Percentiles rank a stretch among this genome's conserved stretches.
phyloP scores from a whole-genome alignment of 1,140 invertebrate genomes.

The Diploscapter pachys region DNA sequence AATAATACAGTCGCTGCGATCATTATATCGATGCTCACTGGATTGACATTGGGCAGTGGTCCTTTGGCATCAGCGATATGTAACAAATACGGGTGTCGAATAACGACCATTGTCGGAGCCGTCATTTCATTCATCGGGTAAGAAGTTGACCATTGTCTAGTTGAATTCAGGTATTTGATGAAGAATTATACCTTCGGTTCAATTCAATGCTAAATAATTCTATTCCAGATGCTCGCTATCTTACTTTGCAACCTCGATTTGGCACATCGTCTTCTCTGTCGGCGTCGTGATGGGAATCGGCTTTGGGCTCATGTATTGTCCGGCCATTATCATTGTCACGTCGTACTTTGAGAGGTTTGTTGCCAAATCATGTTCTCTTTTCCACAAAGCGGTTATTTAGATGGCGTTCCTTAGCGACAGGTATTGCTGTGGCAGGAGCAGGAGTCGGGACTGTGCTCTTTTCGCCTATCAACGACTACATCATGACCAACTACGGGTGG shows the following conservation, averaged over 20 bases:
- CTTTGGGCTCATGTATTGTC: constrained; percentile 83
- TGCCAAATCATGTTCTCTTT: constrained; percentile 1
- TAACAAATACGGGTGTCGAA: constrained; percentile 84
- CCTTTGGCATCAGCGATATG: constrained; percentile 86
- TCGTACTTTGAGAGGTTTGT: constrained; percentile 81
- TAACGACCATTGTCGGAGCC: constrained; percentile 80
- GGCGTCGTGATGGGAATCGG: constrained; percentile 75
- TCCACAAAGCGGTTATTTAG: constrained; percentile 19
- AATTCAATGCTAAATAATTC: background rate
- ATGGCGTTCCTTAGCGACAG: constrained; percentile 80
- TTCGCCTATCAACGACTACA: constrained; percentile 61
- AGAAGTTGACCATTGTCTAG: constrained; percentile 1
- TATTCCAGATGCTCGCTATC: constrained; percentile 61
- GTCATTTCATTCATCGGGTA: constrained; percentile 72
- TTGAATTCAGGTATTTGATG: background rate
- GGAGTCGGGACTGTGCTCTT: constrained; percentile 79
- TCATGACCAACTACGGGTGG: constrained; percentile 64
- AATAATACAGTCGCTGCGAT: constrained; percentile 76
- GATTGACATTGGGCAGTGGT: constrained; percentile 75
- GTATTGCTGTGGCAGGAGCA: constrained; percentile 84
- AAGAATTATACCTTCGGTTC: background rate
- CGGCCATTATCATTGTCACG: constrained; percentile 81
- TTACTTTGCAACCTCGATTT: constrained; percentile 58
- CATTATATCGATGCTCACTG: constrained; percentile 74
- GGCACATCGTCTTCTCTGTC: constrained; percentile 83